These are phyloP conservation scores for Lithobates pipiens DNA, from an alignment of 2,797 vertebrate genomes.

Conservation along the genomic window DNA sequence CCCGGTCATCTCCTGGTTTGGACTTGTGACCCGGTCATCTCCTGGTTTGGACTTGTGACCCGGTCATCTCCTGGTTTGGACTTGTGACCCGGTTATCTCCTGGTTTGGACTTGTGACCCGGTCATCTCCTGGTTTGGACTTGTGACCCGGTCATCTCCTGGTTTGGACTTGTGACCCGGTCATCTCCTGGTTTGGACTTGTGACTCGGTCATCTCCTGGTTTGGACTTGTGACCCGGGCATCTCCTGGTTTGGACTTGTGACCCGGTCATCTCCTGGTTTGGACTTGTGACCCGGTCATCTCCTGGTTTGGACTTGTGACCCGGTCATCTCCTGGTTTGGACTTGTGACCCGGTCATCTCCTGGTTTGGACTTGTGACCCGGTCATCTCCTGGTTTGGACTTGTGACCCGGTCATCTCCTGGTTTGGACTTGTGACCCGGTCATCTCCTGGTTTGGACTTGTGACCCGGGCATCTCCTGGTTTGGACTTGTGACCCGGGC, in stretches of 20 bases:
- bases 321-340: too few relatives aligned
- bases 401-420: constrained; percentile 10
- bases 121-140: constrained; percentile 9
- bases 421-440: too few relatives aligned
- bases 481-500: constrained; percentile 18
- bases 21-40: constrained; percentile 5
- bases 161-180: constrained; percentile 9
- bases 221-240: constrained; percentile 5
- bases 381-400: too few relatives aligned
- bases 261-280: too few relatives aligned
- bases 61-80: constrained; percentile 12
- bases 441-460: too few relatives aligned
- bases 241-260: constrained; percentile 14
- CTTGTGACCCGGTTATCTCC: too few relatives aligned
- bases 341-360: constrained; percentile 5
- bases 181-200: constrained; percentile 10
- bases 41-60: constrained; percentile 19
- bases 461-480: constrained; percentile 14
- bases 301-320: constrained; percentile 19
- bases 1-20: too few relatives aligned
- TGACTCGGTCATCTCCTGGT: too few relatives aligned
- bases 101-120: constrained; percentile 10
- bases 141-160: too few relatives aligned
- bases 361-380: constrained; percentile 21
- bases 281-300: constrained; percentile 3